phyloP scores from a whole-genome alignment of 2,888 invertebrate species.

The Heliothis peltigera region DNA sequence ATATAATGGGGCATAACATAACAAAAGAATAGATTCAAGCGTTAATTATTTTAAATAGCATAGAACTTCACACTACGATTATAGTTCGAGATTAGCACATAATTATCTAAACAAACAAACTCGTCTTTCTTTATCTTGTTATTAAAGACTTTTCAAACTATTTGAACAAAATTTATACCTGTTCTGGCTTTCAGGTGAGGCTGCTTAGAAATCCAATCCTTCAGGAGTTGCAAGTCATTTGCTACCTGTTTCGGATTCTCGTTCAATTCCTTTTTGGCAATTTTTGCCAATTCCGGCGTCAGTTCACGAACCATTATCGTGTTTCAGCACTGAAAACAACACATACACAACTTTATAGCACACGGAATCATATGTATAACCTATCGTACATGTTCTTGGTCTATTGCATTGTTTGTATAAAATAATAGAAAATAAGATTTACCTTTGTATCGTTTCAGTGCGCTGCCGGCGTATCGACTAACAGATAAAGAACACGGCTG shows the following conservation, averaged over 20 bases:
- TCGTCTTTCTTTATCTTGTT: not conserved
- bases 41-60: not conserved
- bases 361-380: no score
- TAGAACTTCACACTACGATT: no score
- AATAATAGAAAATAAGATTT: constrained; percentile 14
- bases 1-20: no score
- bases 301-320: constrained; percentile 78
- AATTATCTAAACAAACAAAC: constrained; percentile 16
- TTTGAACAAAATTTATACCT: constrained; percentile 73
- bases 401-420: constrained; percentile 6
- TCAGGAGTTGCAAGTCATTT: constrained; percentile 82
- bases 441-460: constrained; percentile 61
- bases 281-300: constrained; percentile 82
- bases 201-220: constrained; percentile 89
- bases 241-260: constrained; percentile 83
- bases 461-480: constrained; percentile 64
- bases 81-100: constrained; percentile 5
- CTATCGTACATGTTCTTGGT: no score
- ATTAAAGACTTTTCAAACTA: not conserved
- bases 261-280: constrained; percentile 85
- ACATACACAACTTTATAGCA: not conserved
- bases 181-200: constrained; percentile 88
- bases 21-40: not conserved
- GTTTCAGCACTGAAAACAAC: constrained; percentile 3
- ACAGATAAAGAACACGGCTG: constrained; percentile 66